phyloP scores from a whole-genome alignment of 2,888 invertebrate genomes.

The Pammene fasciana region DNA sequence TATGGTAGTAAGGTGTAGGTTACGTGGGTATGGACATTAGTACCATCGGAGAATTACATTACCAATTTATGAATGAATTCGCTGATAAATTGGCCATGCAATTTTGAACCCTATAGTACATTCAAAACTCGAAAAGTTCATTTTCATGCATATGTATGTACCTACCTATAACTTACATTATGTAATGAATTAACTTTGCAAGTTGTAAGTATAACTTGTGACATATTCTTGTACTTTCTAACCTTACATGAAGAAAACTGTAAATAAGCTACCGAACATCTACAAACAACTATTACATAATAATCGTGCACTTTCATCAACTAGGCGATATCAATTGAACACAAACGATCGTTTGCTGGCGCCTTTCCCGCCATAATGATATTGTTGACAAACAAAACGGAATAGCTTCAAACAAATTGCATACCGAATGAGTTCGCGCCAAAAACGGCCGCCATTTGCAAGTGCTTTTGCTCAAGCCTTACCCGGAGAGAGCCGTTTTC shows the following conservation, averaged over 20 bases:
- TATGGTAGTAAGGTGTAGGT: too few species aligned
- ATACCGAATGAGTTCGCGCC: constrained; percentile 47
- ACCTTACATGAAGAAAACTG: background rate
- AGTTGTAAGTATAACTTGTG: background rate
- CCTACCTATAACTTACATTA: too few species aligned
- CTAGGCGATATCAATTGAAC: constrained; percentile 14
- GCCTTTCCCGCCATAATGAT: constrained; percentile 35
- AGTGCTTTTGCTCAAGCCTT: constrained; percentile 35
- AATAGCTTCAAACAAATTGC: constrained; percentile 45
- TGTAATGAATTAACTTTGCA: too few species aligned
- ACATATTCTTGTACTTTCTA: too few species aligned
- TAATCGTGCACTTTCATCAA: constrained; percentile 20
- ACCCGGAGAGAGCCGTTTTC: constrained; percentile 20
- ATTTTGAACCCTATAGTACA: too few species aligned
- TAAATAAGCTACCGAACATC: background rate
- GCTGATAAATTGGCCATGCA: too few species aligned
- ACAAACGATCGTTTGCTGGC: constrained; percentile 19
- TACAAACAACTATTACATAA: constrained; percentile 1
- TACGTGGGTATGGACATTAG: too few species aligned
- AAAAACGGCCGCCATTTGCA: constrained; percentile 45
- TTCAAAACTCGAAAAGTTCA: too few species aligned
- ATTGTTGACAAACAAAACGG: constrained; percentile 42
- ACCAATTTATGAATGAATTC: too few species aligned
- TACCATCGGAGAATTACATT: too few species aligned
- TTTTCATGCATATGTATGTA: background rate